A percentile compares a stretch with the other conserved stretches of the same genome.
phyloP scores from a whole-genome alignment of 2,888 invertebrate genomes.

The Epistrophe grossulariae region DNA sequence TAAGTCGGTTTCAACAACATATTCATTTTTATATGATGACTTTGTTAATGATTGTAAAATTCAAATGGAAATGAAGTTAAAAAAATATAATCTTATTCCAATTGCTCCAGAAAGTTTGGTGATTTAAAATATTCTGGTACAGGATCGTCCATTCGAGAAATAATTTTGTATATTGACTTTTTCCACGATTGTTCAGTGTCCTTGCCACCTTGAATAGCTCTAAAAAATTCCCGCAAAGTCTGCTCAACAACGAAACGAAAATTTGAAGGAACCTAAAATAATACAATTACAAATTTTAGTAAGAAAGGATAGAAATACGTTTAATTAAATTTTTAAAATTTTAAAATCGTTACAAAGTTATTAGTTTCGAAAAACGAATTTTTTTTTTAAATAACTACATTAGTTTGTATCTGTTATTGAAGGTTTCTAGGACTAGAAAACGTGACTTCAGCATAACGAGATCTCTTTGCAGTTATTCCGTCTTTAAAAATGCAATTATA shows the following conservation, averaged over 20 bases:
- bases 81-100: slow-evolving; percentile 88
- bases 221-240: slow-evolving; percentile 99
- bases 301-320: background rate
- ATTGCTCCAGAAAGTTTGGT: slow-evolving; percentile 99
- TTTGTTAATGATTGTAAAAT: slow-evolving; percentile 32
- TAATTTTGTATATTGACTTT: slow-evolving; percentile 99
- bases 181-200: slow-evolving; percentile 99
- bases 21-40: slow-evolving; percentile 20
- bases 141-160: slow-evolving; percentile 98
- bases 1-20: slow-evolving; percentile 37
- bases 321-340: background rate
- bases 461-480: too few species aligned
- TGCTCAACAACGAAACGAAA: slow-evolving; percentile 99
- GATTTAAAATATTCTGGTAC: slow-evolving; percentile 99
- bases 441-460: too few species aligned
- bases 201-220: slow-evolving; percentile 97
- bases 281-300: background rate
- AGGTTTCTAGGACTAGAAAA: too few species aligned
- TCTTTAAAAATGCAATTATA: too few species aligned
- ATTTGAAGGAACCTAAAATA: slow-evolving; percentile 91
- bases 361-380: too few species aligned
- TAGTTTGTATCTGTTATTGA: too few species aligned
- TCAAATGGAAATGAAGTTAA: background rate
- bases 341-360: background rate
- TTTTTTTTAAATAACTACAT: too few species aligned